A percentile compares a stretch with the other conserved stretches of the same genome.
phyloP scores from a whole-genome alignment of 2,797 vertebrate genomes.

The Labroides dimidiatus region DNA sequence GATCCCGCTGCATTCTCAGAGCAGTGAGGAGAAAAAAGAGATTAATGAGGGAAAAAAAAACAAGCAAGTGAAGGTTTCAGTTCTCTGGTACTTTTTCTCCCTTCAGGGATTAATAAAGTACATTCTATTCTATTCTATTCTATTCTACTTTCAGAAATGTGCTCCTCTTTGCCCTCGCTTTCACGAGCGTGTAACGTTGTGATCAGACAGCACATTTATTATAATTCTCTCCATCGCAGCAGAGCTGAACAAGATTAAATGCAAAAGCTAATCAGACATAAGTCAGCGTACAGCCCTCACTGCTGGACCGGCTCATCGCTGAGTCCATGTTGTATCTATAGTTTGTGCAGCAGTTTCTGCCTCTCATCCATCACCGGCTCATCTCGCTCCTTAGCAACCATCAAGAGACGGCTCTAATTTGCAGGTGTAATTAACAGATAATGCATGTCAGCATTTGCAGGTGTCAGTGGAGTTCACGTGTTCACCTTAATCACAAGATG shows the following conservation, averaged over 20 bases:
- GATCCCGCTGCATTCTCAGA: constrained; percentile 28
- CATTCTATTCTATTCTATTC: too few relatives aligned
- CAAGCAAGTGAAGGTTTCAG: not conserved
- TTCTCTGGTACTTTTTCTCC: too few relatives aligned
- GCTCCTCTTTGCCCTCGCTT: constrained; percentile 16
- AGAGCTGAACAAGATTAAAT: constrained; percentile 50
- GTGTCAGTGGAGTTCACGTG: constrained; percentile 62
- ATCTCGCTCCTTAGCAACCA: constrained; percentile 55
- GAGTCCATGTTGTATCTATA: constrained; percentile 65
- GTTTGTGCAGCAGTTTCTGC: constrained; percentile 61
- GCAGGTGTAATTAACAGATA: constrained; percentile 79
- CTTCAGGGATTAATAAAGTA: too few relatives aligned
- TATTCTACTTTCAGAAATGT: constrained; percentile 18
- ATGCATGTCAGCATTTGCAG: constrained; percentile 68
- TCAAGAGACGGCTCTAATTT: constrained; percentile 67
- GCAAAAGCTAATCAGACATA: constrained; percentile 56
- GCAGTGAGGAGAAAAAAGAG: constrained; percentile 9
- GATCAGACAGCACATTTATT: constrained; percentile 23
- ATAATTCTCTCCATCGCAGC: constrained; percentile 29
- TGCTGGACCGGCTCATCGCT: constrained; percentile 55
- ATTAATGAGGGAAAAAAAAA: constrained; percentile 9
- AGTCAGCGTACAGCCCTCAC: constrained; percentile 54
- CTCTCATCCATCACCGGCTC: constrained; percentile 68
- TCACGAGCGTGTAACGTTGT: constrained; percentile 17
- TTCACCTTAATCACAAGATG: constrained; percentile 73